Evolutionary conservation across 2,113 vertebrate species (phyloP), one percentile per base, ranked within the genome.

Genomic region (Rissa tridactyla): DNA sequence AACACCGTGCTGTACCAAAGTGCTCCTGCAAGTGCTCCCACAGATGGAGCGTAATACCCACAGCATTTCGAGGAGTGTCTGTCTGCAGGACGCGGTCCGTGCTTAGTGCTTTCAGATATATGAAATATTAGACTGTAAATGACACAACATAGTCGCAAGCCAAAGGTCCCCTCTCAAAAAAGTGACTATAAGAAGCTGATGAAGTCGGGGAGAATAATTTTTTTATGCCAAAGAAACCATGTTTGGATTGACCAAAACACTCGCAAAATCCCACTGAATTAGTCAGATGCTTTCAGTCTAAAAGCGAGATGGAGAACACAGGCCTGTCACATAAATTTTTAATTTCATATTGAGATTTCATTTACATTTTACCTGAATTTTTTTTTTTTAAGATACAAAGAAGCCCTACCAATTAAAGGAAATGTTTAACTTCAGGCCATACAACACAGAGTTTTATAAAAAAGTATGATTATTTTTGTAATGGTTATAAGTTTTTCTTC

Each of bases 401-500:
- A 51, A 91, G 16, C 27, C 26, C 16, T 36, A 15, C 84, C 62
- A 89, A 64, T 61, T 47, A 72, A 36, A 82, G 42, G 18, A 61
- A 79, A 54, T 21, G 1, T 34, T 82, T 61, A 0, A 54, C 62
- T 96, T 93, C 58, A 79, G 17, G 44, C 54, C 19, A 68, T 29
- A 55, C 0, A 78, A 84, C 4, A 68, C 17, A 40, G 3, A 22
- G 13, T 17, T 78, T 86, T 82, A 64, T 66, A 8, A 3, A 27
- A 82, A 52, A 29, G 2, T 44, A 27, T 38, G 11, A 55, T 21
- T 40, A 10, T n/a, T 89, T 83, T 94, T 92, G 12, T 18, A 61
- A 89, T 26, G 4, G 19, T 54, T 95, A 30, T 27, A 88, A 92
- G 26, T 75, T 94, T 92, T 85, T 72, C 47, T 69, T 91, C 38